Conservation (phyloP, 2,888 invertebrate genomes). For the Danaus chrysippus region DNA sequence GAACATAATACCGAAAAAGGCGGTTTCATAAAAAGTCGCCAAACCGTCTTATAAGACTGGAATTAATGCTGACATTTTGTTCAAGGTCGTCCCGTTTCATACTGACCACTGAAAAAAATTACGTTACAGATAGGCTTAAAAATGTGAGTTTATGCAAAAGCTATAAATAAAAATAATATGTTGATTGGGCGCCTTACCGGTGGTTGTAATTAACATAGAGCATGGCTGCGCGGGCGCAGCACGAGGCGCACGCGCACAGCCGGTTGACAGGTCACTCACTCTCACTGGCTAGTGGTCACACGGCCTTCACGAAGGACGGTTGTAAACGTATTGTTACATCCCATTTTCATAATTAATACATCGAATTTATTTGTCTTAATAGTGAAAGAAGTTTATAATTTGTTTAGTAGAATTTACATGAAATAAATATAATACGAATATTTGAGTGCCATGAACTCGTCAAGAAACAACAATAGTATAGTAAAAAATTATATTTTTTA, state of each 20-base stretch:
- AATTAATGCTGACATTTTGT: constrained; percentile 67
- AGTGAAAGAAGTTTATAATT: constrained; percentile 14
- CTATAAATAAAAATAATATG: constrained; percentile 62
- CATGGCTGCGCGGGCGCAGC: constrained; percentile 49
- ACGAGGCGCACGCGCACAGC: constrained; percentile 40
- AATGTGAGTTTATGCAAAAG: constrained; percentile 56
- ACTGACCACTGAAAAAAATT: constrained; percentile 44
- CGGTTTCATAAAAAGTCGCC: constrained; percentile 54
- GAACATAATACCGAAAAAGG: constrained; percentile 68
- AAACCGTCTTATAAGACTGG: constrained; percentile 59
- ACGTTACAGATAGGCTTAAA: constrained; percentile 55
- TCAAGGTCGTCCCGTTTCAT: constrained; percentile 49
- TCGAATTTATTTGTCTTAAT: constrained; percentile 12
- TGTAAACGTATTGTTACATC: constrained; percentile 34
- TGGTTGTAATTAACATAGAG: constrained; percentile 71
- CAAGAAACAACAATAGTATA: too few species aligned
- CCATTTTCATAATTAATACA: constrained; percentile 27
- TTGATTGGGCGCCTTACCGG: constrained; percentile 70
- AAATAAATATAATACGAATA: too few species aligned
- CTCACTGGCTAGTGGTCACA: constrained; percentile 42
- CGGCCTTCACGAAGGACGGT: constrained; percentile 68
- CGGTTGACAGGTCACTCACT: constrained; percentile 66
- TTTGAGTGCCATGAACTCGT: too few species aligned
- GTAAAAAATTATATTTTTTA: too few species aligned
- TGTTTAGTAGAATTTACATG: constrained; percentile 3